Conservation (phyloP, 1,140 invertebrate species). For the Cydia fagiglandana region DNA sequence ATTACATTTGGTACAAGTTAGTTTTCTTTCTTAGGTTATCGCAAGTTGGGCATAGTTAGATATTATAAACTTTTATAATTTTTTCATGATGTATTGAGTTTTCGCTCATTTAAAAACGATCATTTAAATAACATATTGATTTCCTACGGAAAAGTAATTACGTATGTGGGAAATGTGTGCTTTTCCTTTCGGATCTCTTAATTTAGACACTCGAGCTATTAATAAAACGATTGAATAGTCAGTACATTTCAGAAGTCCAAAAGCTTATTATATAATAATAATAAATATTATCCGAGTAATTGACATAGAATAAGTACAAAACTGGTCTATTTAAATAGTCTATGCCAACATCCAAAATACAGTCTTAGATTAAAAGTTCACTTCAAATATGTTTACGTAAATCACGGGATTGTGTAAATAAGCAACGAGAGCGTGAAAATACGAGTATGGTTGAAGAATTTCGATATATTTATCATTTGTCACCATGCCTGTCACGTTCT, state of each 20-base stretch:
- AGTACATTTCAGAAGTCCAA: constrained; percentile 12
- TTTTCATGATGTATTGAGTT: too few relatives aligned
- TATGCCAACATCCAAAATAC: constrained; percentile 30
- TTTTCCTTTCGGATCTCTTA: constrained; percentile 1
- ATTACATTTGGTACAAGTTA: too few relatives aligned
- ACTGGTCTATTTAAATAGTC: constrained; percentile 26
- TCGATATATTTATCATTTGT: neutral
- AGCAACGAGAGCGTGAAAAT: neutral
- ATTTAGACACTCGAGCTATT: neutral
- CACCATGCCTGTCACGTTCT: too few relatives aligned
- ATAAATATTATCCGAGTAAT: constrained; percentile 32
- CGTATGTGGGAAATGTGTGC: neutral
- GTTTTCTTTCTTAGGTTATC: too few relatives aligned
- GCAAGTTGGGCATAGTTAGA: too few relatives aligned
- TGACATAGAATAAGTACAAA: constrained; percentile 32
- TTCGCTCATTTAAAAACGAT: too few relatives aligned
- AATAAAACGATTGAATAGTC: constrained; percentile 16
- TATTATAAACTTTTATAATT: too few relatives aligned
- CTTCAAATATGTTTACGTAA: neutral
- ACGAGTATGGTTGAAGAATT: neutral
- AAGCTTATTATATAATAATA: constrained; percentile 27
- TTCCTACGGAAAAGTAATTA: neutral
- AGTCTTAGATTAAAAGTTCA: constrained; percentile 13
- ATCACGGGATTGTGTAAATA: neutral
- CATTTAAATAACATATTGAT: too few relatives aligned